Conservation (phyloP, 1,140 invertebrate species). For the Diorhabda elongata region DNA sequence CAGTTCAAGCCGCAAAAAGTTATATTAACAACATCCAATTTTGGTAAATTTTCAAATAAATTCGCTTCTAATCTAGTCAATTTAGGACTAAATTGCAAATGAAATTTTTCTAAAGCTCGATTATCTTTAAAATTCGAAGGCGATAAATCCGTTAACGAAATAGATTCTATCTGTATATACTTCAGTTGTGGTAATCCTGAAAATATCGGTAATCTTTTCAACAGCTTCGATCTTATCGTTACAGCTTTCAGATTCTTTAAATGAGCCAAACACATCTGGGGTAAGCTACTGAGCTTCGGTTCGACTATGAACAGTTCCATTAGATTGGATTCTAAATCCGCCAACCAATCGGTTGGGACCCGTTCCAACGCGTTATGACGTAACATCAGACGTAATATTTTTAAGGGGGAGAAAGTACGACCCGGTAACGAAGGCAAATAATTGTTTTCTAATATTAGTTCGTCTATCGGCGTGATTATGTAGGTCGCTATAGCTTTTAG, state of each 20-base stretch:
- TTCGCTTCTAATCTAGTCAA: constrained; percentile 66
- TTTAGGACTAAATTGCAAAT: constrained; percentile 64
- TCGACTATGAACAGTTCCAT: constrained; percentile 82
- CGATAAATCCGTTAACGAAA: constrained; percentile 63
- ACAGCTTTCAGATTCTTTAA: constrained; percentile 74
- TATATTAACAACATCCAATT: constrained; percentile 69
- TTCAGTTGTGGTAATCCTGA: constrained; percentile 60
- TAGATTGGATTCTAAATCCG: constrained; percentile 68
- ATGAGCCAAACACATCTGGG: constrained; percentile 70
- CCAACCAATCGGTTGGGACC: constrained; percentile 74
- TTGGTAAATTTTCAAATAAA: constrained; percentile 68
- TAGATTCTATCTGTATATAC: constrained; percentile 67
- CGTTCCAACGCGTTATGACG: constrained; percentile 77
- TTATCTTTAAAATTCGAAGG: constrained; percentile 69
- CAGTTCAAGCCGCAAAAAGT: constrained; percentile 72
- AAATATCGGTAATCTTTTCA: constrained; percentile 68
- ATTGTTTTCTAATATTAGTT: constrained; percentile 82
- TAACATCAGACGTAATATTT: constrained; percentile 74
- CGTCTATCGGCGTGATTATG: constrained; percentile 69
- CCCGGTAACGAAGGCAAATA: constrained; percentile 75
- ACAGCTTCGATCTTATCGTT: constrained; percentile 68
- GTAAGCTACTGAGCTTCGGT: constrained; percentile 70
- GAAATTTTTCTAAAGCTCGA: constrained; percentile 68
- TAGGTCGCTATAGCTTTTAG: constrained; percentile 66
- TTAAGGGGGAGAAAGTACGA: constrained; percentile 67